Conservation (phyloP, 2,113 vertebrate genomes). For the Noturus placidus region DNA sequence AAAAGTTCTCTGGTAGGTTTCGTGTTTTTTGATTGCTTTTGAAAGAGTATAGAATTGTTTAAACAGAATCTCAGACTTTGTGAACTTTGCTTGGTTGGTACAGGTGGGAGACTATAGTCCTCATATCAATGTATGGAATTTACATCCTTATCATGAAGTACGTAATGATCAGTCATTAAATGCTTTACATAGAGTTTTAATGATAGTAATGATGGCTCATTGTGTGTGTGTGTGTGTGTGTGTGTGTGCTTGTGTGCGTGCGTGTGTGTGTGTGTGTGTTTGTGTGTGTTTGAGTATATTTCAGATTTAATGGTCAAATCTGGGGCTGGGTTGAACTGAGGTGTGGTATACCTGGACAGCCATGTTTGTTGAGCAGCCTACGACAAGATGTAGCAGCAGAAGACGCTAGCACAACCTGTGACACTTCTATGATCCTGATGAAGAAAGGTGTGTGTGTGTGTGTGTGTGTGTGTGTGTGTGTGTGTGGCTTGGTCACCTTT, state of each 20-base stretch:
- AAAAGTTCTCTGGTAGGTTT: slow-evolving; percentile 74
- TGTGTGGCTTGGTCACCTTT: not conserved
- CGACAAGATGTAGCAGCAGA: slow-evolving; percentile 63
- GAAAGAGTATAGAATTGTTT: not conserved
- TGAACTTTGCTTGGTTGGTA: slow-evolving; percentile 24
- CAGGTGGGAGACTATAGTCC: slow-evolving; percentile 78
- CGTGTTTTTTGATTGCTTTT: not conserved
- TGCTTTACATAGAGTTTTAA: not conserved
- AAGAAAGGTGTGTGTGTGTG: slow-evolving; percentile 67
- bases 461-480: not conserved
- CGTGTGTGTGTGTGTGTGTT: slow-evolving; percentile 1
- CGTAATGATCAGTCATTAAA: slow-evolving; percentile 43
- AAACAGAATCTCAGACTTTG: not conserved
- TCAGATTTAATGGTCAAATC: slow-evolving; percentile 75
- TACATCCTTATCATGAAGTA: slow-evolving; percentile 81
- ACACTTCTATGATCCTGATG: slow-evolving; percentile 72
- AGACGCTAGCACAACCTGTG: slow-evolving; percentile 60
- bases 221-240: not conserved
- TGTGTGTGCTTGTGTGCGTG: slow-evolving; percentile 9
- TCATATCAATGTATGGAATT: slow-evolving; percentile 74
- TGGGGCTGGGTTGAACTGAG: slow-evolving; percentile 67
- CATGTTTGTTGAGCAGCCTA: slow-evolving; percentile 63
- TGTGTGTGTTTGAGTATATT: slow-evolving; percentile 3
- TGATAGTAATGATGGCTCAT: not conserved
- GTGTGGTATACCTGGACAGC: slow-evolving; percentile 61